Percentiles rank a stretch among this genome's conserved stretches.
These are phyloP conservation scores for Ptyas mucosa DNA, from an alignment of 2,113 vertebrate genomes.

Conservation along the genomic window DNA sequence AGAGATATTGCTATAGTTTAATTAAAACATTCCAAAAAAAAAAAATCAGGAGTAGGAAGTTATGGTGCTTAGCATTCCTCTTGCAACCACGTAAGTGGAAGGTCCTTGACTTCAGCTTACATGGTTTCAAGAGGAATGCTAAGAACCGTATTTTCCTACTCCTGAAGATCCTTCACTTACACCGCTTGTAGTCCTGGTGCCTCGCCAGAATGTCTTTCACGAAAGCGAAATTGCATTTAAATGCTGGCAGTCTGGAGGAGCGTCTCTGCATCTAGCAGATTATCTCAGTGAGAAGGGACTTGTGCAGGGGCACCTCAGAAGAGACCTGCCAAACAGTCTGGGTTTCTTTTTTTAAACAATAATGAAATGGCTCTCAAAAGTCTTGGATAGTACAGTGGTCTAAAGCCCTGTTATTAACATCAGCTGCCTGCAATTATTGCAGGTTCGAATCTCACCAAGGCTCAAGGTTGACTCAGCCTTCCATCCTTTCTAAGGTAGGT, in stretches of 20 bases:
- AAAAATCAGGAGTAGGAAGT: neutral
- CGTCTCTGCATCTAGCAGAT: neutral
- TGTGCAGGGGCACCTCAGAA: neutral
- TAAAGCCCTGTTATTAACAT: no score
- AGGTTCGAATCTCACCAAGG: no score
- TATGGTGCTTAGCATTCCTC: neutral
- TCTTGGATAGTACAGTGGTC: no score
- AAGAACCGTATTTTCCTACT: no score
- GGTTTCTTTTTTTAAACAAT: neutral
- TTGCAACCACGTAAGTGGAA: no score
- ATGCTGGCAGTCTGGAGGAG: neutral
- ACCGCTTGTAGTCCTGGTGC: neutral
- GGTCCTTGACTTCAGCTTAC: no score
- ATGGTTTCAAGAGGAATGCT: no score
- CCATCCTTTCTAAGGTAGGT: no score
- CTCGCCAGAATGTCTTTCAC: neutral
- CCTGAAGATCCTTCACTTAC: neutral
- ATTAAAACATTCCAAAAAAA: neutral
- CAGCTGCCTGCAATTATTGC: no score
- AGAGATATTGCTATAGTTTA: neutral
- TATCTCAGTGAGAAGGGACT: neutral
- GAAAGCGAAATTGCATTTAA: neutral
- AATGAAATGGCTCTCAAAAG: neutral
- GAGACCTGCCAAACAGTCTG: neutral
- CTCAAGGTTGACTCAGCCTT: no score